Percentiles rank a stretch among this genome's conserved stretches.
These are phyloP conservation scores for Diarsia rubi DNA, from an alignment of 2,888 invertebrate species.

Conservation along the genomic window DNA sequence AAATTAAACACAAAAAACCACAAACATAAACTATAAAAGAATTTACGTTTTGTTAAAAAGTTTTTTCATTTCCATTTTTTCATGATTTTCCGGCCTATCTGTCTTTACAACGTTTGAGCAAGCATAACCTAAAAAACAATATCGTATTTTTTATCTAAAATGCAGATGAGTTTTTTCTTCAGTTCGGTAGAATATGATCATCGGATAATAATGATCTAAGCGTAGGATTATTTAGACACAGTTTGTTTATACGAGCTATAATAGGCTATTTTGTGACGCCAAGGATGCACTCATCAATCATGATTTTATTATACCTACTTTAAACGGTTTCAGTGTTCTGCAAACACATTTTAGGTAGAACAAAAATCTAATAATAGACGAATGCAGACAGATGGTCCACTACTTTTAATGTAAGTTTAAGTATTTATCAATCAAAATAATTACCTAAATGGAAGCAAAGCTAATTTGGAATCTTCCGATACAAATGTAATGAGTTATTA, in stretches of 20 bases:
- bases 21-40: no score
- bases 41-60: no score
- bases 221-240: constrained; percentile 24
- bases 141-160: neutral
- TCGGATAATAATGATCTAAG: constrained; percentile 27
- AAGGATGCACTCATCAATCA: constrained; percentile 53
- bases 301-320: constrained; percentile 39
- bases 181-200: no score
- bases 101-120: no score
- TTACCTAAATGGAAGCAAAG: neutral
- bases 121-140: no score
- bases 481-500: neutral
- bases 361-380: neutral
- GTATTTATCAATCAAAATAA: neutral
- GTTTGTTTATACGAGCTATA: constrained; percentile 37
- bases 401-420: neutral
- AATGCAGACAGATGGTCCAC: neutral
- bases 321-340: constrained; percentile 15
- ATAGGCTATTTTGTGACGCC: constrained; percentile 32
- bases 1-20: no score
- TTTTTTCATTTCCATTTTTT: no score
- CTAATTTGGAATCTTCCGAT: neutral
- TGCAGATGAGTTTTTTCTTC: constrained; percentile 13
- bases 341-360: neutral
- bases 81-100: no score